Conservation (phyloP, 2,113 vertebrate species). For the Phylloscopus whistleri region DNA sequence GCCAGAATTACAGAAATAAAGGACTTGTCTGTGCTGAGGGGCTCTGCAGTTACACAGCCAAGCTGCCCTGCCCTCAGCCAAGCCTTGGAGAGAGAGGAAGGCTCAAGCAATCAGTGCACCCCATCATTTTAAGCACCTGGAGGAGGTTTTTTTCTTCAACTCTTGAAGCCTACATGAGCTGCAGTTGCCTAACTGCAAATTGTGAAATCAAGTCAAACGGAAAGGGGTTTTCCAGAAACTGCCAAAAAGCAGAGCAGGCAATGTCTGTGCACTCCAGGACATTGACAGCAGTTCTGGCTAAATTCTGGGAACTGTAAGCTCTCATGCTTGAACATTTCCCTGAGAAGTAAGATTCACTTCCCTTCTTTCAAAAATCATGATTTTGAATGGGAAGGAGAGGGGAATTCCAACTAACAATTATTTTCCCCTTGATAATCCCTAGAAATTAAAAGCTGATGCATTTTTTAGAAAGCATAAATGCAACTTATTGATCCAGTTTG, state of each 20-base stretch:
- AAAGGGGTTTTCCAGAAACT: neutral
- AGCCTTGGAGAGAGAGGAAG: neutral
- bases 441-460: neutral
- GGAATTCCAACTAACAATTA: neutral
- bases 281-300: accelerated
- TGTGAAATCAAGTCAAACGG: neutral
- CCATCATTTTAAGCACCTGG: neutral
- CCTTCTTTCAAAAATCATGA: neutral
- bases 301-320: neutral
- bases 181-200: neutral
- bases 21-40: neutral
- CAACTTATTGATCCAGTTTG: neutral
- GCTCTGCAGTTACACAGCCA: neutral
- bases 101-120: neutral
- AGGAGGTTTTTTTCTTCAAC: neutral
- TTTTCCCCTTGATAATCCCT: neutral
- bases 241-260: neutral
- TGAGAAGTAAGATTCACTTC: conserved; percentile 14
- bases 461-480: neutral
- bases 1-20: neutral
- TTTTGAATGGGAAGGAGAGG: neutral
- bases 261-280: neutral
- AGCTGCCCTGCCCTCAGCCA: neutral
- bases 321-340: conserved; percentile 19
- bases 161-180: neutral